Conservation (phyloP, 2,113 vertebrate genomes). For the Protobothrops flavoviridis region DNA sequence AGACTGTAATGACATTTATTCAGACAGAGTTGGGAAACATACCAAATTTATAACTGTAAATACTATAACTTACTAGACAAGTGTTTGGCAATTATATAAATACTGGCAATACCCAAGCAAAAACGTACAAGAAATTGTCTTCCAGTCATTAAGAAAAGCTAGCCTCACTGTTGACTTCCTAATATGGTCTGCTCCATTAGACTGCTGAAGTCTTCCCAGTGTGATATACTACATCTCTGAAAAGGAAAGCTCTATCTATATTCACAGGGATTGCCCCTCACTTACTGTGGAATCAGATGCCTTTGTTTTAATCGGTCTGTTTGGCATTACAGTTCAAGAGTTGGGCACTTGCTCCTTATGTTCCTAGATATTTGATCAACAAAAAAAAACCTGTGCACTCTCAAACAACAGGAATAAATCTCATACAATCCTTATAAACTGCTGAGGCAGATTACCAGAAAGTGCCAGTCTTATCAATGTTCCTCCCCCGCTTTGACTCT, state of each 20-base stretch:
- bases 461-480: neutral
- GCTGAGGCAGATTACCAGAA: neutral
- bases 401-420: neutral
- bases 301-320: no score
- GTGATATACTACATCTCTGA: neutral
- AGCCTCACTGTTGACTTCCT: constrained; percentile 2
- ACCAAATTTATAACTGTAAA: constrained; percentile 8
- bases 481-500: neutral
- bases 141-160: neutral
- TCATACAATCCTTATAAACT: neutral
- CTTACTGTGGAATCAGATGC: neutral
- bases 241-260: neutral
- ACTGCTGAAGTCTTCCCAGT: neutral
- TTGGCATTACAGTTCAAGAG: neutral
- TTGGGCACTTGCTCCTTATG: neutral
- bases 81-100: constrained; percentile 34
- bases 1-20: neutral
- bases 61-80: constrained; percentile 33
- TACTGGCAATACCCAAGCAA: neutral
- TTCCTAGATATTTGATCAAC: neutral
- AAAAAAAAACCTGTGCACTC: no score
- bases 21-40: constrained; percentile 21
- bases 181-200: constrained; percentile 5
- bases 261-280: neutral
- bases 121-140: neutral